Percentiles rank a stretch among this genome's conserved stretches.
Conservation (phyloP, 2,797 vertebrate species). For the Tarsius wallacei region DNA sequence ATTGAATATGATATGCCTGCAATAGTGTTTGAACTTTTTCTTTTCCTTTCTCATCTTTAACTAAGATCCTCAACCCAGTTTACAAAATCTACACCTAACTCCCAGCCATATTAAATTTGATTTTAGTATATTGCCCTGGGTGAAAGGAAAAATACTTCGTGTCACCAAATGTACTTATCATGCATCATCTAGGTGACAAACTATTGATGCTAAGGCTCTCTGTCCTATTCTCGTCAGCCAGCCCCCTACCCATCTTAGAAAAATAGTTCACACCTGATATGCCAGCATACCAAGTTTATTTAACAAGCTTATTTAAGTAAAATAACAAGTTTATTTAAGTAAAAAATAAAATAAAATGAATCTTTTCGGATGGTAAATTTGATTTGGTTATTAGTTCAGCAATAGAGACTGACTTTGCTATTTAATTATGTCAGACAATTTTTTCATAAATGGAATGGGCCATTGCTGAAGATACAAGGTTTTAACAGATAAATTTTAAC, state of each 20-base stretch:
- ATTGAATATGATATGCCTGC: neutral
- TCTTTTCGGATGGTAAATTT: neutral
- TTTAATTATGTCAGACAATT: neutral
- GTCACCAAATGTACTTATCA: neutral
- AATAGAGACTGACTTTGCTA: neutral
- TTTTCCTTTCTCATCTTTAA: neutral
- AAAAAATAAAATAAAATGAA: neutral
- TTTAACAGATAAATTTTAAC: conserved; percentile 19
- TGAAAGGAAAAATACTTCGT: neutral
- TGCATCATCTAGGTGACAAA: neutral
- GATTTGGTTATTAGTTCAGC: neutral
- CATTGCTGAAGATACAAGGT: neutral
- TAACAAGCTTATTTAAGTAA: neutral
- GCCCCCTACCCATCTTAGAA: neutral
- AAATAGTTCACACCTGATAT: neutral
- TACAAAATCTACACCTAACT: neutral
- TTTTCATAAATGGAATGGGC: neutral
- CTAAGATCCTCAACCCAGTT: neutral
- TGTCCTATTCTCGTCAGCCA: neutral
- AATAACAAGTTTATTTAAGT: neutral
- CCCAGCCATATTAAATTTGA: neutral
- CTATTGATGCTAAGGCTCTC: neutral
- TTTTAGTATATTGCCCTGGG: neutral
- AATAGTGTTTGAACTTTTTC: neutral
- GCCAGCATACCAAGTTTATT: neutral